Percentiles rank a stretch among this genome's conserved stretches.
These are phyloP conservation scores for Telmatochromis bifrenatus DNA, from an alignment of 2,113 vertebrate species.

Conservation along the genomic window DNA sequence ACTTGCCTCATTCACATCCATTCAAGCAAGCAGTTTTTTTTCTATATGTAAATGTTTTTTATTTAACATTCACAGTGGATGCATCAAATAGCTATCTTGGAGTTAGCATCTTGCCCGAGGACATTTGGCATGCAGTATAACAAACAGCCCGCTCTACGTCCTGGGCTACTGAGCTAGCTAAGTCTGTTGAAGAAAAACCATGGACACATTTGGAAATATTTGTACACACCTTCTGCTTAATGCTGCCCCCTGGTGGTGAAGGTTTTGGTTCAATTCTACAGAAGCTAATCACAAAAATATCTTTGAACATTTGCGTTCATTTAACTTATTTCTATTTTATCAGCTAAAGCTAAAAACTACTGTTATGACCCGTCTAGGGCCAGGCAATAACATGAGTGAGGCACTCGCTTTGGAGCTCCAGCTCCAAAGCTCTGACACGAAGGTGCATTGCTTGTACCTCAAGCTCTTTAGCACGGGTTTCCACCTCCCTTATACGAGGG, in stretches of 20 bases:
- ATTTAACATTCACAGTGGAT: not conserved
- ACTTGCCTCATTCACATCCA: not conserved
- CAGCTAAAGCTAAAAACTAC: not conserved
- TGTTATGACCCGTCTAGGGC: too few relatives aligned
- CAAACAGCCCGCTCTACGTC: not conserved
- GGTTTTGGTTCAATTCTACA: not conserved
- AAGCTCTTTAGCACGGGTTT: not conserved
- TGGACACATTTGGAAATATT: accelerated
- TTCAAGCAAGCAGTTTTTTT: not conserved
- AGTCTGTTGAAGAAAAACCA: not conserved
- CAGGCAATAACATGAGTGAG: too few relatives aligned
- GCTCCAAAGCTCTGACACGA: too few relatives aligned
- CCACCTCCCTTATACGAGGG: not conserved
- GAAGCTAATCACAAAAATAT: not conserved
- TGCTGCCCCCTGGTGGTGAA: not conserved
- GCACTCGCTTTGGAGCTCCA: too few relatives aligned
- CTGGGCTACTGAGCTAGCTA: not conserved
- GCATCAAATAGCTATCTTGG: not conserved
- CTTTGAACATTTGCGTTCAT: not conserved
- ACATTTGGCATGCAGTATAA: not conserved
- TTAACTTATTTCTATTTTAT: not conserved
- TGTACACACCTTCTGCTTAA: not conserved
- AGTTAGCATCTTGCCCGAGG: not conserved
- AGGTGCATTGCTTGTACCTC: not conserved
- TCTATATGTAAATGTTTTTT: not conserved